A percentile compares a stretch with the other conserved stretches of the same genome.
Conservation (phyloP, 2,888 invertebrate genomes). For the Metallyticus violacea region DNA sequence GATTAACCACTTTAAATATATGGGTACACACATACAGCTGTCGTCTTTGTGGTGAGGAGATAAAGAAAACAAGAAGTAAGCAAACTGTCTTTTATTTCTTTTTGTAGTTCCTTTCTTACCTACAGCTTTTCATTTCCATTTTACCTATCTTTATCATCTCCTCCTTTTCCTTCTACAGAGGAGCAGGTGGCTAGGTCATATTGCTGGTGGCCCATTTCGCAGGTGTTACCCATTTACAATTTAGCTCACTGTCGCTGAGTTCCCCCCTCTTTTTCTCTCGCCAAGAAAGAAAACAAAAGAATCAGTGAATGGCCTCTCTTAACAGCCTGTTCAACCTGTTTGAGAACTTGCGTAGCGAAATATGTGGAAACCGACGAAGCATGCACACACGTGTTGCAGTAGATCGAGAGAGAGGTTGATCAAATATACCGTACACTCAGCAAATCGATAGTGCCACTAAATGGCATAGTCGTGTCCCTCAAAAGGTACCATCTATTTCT, state of each 20-base stretch:
- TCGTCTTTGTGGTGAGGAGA: too few species aligned
- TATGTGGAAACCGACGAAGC: background rate
- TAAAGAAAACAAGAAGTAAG: too few species aligned
- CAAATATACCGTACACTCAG: background rate
- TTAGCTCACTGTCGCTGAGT: background rate
- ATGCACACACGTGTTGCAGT: background rate
- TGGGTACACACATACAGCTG: too few species aligned
- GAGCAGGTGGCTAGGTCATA: background rate
- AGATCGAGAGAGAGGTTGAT: background rate
- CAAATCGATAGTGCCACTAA: conserved; percentile 7
- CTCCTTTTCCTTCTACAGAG: background rate
- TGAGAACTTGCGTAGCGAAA: background rate
- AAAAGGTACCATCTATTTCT: background rate
- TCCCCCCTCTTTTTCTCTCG: background rate
- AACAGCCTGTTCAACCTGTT: background rate
- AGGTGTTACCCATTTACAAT: background rate
- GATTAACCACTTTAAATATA: too few species aligned
- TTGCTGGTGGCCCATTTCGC: background rate
- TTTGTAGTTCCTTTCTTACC: background rate
- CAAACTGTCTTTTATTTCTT: background rate
- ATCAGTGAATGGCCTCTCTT: too few species aligned
- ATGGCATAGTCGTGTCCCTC: background rate
- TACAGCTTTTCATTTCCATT: background rate
- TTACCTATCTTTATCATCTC: background rate
- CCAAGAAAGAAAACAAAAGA: background rate